Evolutionary conservation across 2,888 invertebrate species (phyloP), one percentile per base, ranked within the genome.

Genomic region (Lydus trimaculatus): DNA sequence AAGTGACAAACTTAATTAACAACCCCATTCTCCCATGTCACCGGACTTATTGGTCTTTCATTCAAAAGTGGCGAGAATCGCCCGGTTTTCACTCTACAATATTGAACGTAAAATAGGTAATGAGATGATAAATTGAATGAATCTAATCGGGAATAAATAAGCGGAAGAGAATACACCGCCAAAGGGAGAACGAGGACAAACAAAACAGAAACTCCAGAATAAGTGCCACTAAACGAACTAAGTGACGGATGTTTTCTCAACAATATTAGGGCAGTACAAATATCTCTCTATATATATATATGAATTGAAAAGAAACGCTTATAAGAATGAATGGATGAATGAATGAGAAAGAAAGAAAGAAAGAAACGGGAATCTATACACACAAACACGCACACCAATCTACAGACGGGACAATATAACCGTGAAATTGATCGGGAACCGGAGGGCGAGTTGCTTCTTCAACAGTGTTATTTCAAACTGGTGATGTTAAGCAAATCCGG

Each of bases 1-100:
- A 85, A 85, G 84, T 85, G 85, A 85, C 85, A 85, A 85, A 85
- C 85, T 85, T 85, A 85, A 85, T 85, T 85, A 85, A 85, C 85
- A 80, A 83, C 82, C 82, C 83, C 83, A 83, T 85, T 84, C n/a
- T n/a, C 79, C 79, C 83, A 83, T 84, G 83, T 84, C 84, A 76
- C 80, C 77, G 68, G 78, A 80, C 80, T 82, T 82, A 83, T 84
- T 83, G 80, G 39, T 79, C 68, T 68, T 62, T 52, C 52, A 58
- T 61, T 67, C 39, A 64, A 28, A 28, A 4, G 28, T 28, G 28
- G 28, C 28, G 4, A 28, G 4, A 3, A 28, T 28, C n/a, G 4
- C 28, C 68, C 63, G 70, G 65, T 33, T 33, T 33, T 33, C 33
- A 33, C 11, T 33, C 7, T 2, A n/a, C n/a, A 33, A 33, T 33